phyloP scores from a whole-genome alignment of 2,113 vertebrate species.

The Xenopus tropicalis region UCB_Xtro_10.0 CM004450.2:91396001-91396500 shows the following conservation, averaged over 20 bases:
- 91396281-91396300: constrained; percentile 1
- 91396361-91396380: background rate
- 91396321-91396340: background rate
- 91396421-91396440: background rate
- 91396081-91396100: background rate
- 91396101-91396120: background rate
- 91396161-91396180: background rate
- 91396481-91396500: too few relatives aligned
- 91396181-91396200: constrained; percentile 24
- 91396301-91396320: background rate
- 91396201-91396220: constrained; percentile 23
- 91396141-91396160: background rate
- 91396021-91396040: too few relatives aligned
- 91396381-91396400: background rate
- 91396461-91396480: background rate
- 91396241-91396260: background rate
- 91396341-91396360: background rate
- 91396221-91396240: constrained; percentile 8
- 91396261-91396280: background rate
- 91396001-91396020: too few relatives aligned
- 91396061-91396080: too few relatives aligned
- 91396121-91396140: background rate
- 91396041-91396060: too few relatives aligned
- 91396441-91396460: background rate
- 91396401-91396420: constrained; percentile 6